Conservation (phyloP, 2,797 vertebrate species). For the Mus spretus region DNA sequence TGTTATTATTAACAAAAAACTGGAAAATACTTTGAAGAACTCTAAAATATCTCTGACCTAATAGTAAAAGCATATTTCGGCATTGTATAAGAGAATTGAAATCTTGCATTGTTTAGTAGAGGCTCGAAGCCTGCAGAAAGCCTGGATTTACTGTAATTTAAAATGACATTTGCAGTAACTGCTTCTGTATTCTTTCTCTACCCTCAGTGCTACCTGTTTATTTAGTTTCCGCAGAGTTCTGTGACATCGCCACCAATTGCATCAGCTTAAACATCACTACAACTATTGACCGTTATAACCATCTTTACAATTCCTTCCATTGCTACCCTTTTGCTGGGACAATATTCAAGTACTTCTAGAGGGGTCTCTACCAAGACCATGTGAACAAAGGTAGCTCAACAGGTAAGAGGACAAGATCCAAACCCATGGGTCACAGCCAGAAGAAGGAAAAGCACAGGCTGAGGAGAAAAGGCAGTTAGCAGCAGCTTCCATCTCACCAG, state of each 20-base stretch:
- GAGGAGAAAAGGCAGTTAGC: no score
- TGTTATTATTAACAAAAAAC: constrained; percentile 12
- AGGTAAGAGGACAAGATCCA: background rate
- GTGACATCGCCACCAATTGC: background rate
- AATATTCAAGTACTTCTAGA: background rate
- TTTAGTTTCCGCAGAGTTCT: constrained; percentile 38
- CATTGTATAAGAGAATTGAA: background rate
- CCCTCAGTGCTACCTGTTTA: background rate
- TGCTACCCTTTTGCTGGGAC: background rate
- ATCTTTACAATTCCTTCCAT: background rate
- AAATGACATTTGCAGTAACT: background rate
- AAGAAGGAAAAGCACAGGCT: background rate
- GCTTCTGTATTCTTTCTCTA: background rate
- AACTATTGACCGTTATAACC: constrained; percentile 4
- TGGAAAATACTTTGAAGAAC: constrained; percentile 20
- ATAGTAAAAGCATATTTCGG: constrained; percentile 22
- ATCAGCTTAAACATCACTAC: constrained; percentile 13
- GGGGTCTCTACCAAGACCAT: background rate
- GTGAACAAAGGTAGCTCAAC: background rate
- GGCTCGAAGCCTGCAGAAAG: background rate
- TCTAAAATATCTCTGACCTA: background rate
- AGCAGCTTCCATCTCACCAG: background rate
- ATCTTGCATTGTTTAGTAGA: background rate
- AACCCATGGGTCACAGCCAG: background rate
- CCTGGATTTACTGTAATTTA: constrained; percentile 20